Percentiles rank a stretch among this genome's conserved stretches.
phyloP scores from a whole-genome alignment of 2,113 vertebrate species.

The Lipotes vexillifer region DNA sequence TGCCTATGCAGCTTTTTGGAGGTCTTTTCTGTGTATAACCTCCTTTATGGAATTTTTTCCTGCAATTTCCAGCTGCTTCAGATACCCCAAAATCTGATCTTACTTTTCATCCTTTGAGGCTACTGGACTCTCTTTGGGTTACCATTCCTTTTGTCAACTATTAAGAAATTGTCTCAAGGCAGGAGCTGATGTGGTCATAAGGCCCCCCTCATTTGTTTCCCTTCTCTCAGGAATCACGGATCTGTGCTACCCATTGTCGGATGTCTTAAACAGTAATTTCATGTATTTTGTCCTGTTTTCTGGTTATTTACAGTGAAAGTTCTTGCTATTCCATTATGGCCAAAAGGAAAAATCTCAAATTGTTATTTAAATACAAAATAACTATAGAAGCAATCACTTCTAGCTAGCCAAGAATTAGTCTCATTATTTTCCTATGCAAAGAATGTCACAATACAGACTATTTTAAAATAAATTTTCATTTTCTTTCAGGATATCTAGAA shows the following conservation, averaged over 20 bases:
- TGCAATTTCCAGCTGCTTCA: not conserved
- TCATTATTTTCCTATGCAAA: not conserved
- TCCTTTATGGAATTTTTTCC: not conserved
- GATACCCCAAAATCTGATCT: not conserved
- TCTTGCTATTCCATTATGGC: not conserved
- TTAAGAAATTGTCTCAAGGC: not conserved
- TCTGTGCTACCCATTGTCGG: not conserved
- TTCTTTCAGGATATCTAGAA: not conserved
- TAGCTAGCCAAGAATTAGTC: not conserved
- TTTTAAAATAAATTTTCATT: not conserved
- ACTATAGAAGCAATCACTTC: not conserved
- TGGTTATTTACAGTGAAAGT: not conserved
- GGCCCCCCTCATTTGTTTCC: not conserved
- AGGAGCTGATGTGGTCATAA: not conserved
- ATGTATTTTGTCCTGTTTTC: not conserved
- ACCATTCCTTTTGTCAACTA: not conserved
- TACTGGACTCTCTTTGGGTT: not conserved
- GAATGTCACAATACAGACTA: not conserved
- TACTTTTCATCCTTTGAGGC: not conserved
- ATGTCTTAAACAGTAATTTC: not conserved
- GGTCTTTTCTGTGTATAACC: not conserved
- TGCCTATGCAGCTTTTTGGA: not conserved
- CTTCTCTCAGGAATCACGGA: not conserved
- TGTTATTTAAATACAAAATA: conserved; percentile 17
- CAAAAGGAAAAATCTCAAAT: not conserved